Base-by-base conservation (phyloP, 2,888 invertebrate genomes). In the Fabriciana adippe region DNA sequence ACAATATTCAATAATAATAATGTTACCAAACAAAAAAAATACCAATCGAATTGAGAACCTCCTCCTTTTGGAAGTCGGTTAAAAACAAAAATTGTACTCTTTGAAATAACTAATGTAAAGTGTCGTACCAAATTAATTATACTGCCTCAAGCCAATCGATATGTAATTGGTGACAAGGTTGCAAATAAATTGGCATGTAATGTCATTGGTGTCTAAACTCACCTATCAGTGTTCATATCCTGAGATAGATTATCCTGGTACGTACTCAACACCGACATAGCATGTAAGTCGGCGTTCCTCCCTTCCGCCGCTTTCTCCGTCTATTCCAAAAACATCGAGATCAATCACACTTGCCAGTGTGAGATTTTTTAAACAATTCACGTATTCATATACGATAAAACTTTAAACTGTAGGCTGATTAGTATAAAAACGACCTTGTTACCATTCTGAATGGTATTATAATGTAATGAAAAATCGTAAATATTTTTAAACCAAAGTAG, bases 161-260 rank as follows among this genome's bases (percentile, higher is more conserved):
- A 41, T 11, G 35, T 26, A 16, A 57, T 15, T 57, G 18, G 45
- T 45, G 60, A 62, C 62, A 21, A 64, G 45, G 67, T 63, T 66
- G 15, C 11, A 26, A 61, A 45, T 51, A 55, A 41, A 41, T 41
- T 41, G 53, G 55, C 51, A 66, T 31, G 68, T 60, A 61, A 64
- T 64, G 69, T 71, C 74, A 72, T 67, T 59, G 68, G 71, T 66
- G 51, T 26, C 60, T 67, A 48, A 67, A 90, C 92, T 92, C 86
- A 94, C 94, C 93, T 91, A 72, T 93, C 93, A 18, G 94, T 94
- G 84, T 94, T 93, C 94, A 94, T 94, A 73, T 93, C 93, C 76
- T 89, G 88, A 8, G 94, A 94, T 69, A 94, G 83, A 75, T 91
- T 93, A 84, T 94, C 94, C 76, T 91, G 90, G 83, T 94, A 93